Conservation (phyloP, 2,888 invertebrate species). For the Anthrax anthrax region DNA sequence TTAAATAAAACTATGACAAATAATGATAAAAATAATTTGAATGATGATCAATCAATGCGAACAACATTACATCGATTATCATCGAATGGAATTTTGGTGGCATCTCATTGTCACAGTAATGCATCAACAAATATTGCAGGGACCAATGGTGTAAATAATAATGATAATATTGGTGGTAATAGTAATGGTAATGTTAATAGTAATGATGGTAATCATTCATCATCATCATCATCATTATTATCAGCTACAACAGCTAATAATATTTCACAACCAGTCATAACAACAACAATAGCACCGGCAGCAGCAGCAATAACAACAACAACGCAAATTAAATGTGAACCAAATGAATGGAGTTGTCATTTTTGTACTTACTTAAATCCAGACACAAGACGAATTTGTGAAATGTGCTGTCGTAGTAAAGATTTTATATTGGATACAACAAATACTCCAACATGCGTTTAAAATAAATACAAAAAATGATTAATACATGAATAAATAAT, state of each 20-base stretch:
- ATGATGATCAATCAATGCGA: background rate
- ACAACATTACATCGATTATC: background rate
- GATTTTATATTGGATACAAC: slow-evolving; percentile 32
- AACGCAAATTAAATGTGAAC: slow-evolving; percentile 14
- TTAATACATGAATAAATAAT: background rate
- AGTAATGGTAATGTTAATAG: background rate
- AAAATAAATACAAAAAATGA: slow-evolving; percentile 11
- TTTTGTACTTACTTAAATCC: slow-evolving; percentile 53
- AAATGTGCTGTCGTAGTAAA: slow-evolving; percentile 48
- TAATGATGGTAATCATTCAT: too few species aligned
- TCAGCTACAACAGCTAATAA: slow-evolving; percentile 7
- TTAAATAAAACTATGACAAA: too few species aligned
- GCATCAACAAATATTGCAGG: background rate
- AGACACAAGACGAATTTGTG: slow-evolving; percentile 43
- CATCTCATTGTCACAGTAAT: background rate
- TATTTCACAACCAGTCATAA: background rate
- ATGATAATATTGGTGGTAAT: background rate
- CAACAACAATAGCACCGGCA: slow-evolving; percentile 2
- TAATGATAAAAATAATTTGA: background rate
- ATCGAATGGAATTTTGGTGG: background rate
- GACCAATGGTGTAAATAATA: background rate
- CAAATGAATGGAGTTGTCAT: slow-evolving; percentile 46
- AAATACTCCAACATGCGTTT: slow-evolving; percentile 30
- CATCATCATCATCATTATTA: background rate
- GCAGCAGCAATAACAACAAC: slow-evolving; percentile 10